phyloP scores from a whole-genome alignment of 2,113 vertebrate species.

The Centropristis striata region DNA sequence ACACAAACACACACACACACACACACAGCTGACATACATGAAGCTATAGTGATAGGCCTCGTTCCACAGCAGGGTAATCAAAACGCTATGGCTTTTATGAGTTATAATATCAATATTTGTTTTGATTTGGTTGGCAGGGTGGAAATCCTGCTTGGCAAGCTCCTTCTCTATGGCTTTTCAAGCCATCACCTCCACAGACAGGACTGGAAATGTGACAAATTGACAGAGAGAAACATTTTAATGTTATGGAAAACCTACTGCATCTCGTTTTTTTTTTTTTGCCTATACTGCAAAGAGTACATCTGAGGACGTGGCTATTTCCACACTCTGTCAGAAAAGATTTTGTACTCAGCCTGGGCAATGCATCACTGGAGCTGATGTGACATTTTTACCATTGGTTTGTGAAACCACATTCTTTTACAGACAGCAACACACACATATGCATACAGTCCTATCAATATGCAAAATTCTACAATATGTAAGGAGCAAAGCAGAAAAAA shows the following conservation, averaged over 20 bases:
- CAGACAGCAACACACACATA: background rate
- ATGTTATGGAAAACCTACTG: slow-evolving; percentile 25
- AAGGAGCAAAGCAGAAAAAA: background rate
- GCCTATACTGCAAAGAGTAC: slow-evolving; percentile 32
- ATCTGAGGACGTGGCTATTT: slow-evolving; percentile 30
- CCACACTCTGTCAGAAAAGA: slow-evolving; percentile 29
- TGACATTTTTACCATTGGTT: slow-evolving; percentile 23
- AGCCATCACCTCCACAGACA: slow-evolving; percentile 23
- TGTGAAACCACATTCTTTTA: background rate
- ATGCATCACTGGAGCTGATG: slow-evolving; percentile 30
- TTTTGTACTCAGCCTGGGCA: slow-evolving; percentile 11
- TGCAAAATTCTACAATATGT: background rate
- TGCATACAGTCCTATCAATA: background rate
- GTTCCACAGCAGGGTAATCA: slow-evolving; percentile 28
- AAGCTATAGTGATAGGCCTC: background rate
- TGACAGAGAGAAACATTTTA: slow-evolving; percentile 27
- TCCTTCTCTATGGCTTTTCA: slow-evolving; percentile 33
- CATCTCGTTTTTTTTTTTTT: slow-evolving; percentile 8
- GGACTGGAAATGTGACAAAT: slow-evolving; percentile 33
- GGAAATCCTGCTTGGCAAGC: slow-evolving; percentile 42
- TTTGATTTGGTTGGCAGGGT: slow-evolving; percentile 39
- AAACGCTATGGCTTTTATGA: slow-evolving; percentile 29
- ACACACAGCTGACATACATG: slow-evolving; percentile 21
- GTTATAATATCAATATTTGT: slow-evolving; percentile 48
- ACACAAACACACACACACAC: slow-evolving; percentile 7